These are phyloP conservation scores for Polyploca ridens DNA, from an alignment of 2,888 invertebrate species.

Conservation along the genomic window DNA sequence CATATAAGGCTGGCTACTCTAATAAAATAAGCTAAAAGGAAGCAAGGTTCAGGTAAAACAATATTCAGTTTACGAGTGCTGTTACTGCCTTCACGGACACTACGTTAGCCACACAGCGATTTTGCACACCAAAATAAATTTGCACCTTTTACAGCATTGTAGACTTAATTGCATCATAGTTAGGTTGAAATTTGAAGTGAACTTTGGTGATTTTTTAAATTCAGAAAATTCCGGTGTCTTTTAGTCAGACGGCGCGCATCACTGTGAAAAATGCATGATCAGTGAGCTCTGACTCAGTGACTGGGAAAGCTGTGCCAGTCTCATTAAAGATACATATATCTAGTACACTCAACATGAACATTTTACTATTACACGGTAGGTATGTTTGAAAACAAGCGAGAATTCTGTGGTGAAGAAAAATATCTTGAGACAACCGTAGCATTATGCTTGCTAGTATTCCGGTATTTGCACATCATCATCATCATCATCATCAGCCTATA, in stretches of 20 bases:
- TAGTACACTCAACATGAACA: constrained; percentile 29
- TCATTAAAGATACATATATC: no score
- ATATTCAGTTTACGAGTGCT: constrained; percentile 32
- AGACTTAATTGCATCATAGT: not conserved
- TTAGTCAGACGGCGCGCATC: constrained; percentile 46
- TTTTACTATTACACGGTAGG: not conserved
- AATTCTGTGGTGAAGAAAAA: no score
- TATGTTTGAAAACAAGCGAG: not conserved
- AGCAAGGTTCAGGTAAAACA: no score
- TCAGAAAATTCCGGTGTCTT: constrained; percentile 47
- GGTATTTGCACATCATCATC: no score
- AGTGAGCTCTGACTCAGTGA: constrained; percentile 48
- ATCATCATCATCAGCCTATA: no score
- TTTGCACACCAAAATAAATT: constrained; percentile 20
- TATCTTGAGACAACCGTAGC: no score
- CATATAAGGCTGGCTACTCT: no score
- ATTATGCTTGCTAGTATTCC: no score
- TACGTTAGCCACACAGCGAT: constrained; percentile 35
- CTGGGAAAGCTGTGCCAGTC: no score
- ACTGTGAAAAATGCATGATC: constrained; percentile 72
- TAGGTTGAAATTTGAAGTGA: constrained; percentile 9
- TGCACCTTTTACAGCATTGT: not conserved
- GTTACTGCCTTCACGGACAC: constrained; percentile 33
- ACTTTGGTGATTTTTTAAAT: constrained; percentile 41
- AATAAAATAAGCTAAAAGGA: no score